Evolutionary conservation across 2,888 invertebrate genomes (phyloP), one percentile per base, ranked within the genome.

Genomic region (Megastigmus dorsalis): DNA sequence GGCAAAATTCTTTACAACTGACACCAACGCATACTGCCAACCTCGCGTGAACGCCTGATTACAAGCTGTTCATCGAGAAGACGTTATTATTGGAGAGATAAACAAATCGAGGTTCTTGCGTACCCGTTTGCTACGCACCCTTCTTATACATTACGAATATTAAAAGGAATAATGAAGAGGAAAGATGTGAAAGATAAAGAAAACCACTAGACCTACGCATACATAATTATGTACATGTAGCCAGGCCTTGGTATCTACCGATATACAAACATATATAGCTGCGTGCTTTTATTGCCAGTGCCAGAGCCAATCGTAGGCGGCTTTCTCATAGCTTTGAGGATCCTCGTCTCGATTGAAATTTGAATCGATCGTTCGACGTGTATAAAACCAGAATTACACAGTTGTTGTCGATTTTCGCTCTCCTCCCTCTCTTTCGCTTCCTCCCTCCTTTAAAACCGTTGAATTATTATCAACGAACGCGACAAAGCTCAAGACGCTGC

Each of bases 11-110:
- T 57, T 68, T 60, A 68, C 67, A 68, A 76, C 72, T 69, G 72
- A 76, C 75, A 76, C 75, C 75, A 76, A 76, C 75, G 72, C 72
- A 76, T 76, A 76, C 75, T 76, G 75, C 75, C 75, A 76, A n/a
- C n/a, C n/a, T n/a, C n/a, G 63, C 68, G 62, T 55, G 48, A 67
- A 67, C n/a, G n/a, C n/a, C n/a, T n/a, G n/a, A n/a, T n/a, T 48
- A 41, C 13, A 63, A 62, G 50, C 45, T 36, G 60, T 65, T 60
- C 45, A 68, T 50, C 62, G 33, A 62, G 41, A 69, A 26, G 30
- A 45, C 48, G 33, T 60, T 73, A 50, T 60, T 73, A 50, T 66
- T 52, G 36, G 62, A 52, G 18, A 20, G n/a, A n/a, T n/a, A 57
- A 69, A 54, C 50, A 2, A 59, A 67, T 74, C 57, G 48, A 70